Evolutionary conservation across 2,888 invertebrate species (phyloP).

Genomic region (Brachypterus glaber): DNA sequence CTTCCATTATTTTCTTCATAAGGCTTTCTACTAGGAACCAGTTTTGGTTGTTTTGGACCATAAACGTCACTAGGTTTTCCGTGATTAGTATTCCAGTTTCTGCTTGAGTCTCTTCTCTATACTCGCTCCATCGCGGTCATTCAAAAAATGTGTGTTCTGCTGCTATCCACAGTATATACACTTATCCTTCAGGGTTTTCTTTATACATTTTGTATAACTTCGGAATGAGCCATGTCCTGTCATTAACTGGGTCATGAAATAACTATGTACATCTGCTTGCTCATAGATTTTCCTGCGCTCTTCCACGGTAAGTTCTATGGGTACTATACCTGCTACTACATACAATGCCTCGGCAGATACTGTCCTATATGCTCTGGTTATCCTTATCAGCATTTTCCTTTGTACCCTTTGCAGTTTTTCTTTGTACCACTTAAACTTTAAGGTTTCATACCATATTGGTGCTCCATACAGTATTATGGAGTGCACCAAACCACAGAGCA

Average conservation of each 20-base stretch:
- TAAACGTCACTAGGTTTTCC: no score
- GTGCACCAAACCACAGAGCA: slow-evolving; percentile 9
- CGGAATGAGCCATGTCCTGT: slow-evolving; percentile 8
- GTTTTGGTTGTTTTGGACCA: no score
- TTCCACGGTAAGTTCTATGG: slow-evolving; percentile 11
- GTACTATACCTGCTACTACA: slow-evolving; percentile 9
- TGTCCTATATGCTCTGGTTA: slow-evolving; percentile 17
- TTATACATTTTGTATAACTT: slow-evolving; percentile 7
- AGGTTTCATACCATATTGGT: slow-evolving; percentile 14
- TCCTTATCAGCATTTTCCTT: slow-evolving; percentile 13
- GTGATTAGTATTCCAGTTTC: no score
- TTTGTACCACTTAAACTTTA: no score
- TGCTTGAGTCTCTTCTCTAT: no score
- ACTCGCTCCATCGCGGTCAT: no score
- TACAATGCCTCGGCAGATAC: slow-evolving; percentile 11
- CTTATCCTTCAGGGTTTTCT: slow-evolving; percentile 2
- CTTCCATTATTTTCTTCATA: no score
- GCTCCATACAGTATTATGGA: no score
- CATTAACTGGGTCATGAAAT: slow-evolving; percentile 6
- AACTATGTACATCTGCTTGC: slow-evolving; percentile 1
- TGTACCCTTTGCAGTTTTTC: slow-evolving; percentile 8
- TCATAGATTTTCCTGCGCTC: background rate
- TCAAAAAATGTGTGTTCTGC: no score
- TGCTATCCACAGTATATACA: slow-evolving; percentile 10
- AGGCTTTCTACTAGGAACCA: no score